phyloP scores from a whole-genome alignment of 2,797 vertebrate genomes.

The Hydrolagus colliei region DNA sequence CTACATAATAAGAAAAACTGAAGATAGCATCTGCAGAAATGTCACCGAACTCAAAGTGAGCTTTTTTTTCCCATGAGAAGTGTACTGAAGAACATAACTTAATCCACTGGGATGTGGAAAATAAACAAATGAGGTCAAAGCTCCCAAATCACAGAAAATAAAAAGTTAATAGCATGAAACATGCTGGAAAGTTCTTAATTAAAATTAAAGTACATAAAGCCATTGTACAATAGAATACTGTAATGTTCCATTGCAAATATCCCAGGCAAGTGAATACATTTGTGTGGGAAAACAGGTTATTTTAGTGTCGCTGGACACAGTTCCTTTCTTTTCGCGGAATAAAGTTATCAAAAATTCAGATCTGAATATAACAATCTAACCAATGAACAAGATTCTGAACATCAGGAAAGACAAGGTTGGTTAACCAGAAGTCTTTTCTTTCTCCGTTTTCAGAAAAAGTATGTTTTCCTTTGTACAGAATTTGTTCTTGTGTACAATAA shows the following conservation, averaged over 20 bases:
- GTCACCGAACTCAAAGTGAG: too few relatives aligned
- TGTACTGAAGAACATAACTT: background rate
- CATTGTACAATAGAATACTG: background rate
- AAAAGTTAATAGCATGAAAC: background rate
- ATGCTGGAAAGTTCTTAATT: background rate
- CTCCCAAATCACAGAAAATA: background rate
- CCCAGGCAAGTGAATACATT: constrained; percentile 5
- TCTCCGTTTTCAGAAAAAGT: background rate
- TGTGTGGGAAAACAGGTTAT: constrained; percentile 18
- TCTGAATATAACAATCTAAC: constrained; percentile 11
- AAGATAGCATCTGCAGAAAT: too few relatives aligned
- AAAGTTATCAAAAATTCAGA: background rate
- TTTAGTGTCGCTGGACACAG: background rate
- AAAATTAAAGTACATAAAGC: constrained; percentile 2
- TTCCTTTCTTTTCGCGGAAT: background rate
- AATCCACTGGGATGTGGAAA: constrained; percentile 2
- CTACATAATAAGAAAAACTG: too few relatives aligned
- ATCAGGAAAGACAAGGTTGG: constrained; percentile 24
- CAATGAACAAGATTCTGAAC: constrained; percentile 6
- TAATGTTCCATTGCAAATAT: background rate
- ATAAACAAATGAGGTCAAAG: background rate
- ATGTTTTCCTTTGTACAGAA: background rate
- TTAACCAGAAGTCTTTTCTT: background rate
- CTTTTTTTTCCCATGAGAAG: too few relatives aligned
- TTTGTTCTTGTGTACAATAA: background rate